phyloP scores from a whole-genome alignment of 92 coral and sea anemone genomes.

The Metridium senile region DNA sequence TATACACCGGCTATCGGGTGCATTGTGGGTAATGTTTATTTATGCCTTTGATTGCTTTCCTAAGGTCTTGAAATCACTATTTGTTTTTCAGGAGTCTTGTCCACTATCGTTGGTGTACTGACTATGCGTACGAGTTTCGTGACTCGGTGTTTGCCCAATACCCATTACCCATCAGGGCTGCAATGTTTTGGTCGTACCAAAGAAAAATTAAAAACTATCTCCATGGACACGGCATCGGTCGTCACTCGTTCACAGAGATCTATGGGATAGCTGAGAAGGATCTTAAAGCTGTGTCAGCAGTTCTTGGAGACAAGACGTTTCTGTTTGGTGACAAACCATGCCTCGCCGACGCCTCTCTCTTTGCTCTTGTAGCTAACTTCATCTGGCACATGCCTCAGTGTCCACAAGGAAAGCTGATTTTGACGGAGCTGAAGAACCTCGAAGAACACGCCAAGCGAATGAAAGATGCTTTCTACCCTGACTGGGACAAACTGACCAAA shows the following conservation, averaged over 20 bases:
- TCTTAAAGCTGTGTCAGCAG: conserved; percentile 53
- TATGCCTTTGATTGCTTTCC: neutral
- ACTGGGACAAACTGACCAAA: conserved; percentile 67
- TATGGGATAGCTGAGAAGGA: conserved; percentile 69
- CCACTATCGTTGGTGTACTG: conserved; percentile 31
- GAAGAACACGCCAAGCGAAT: conserved; percentile 63
- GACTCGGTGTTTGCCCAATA: conserved; percentile 4
- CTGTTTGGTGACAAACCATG: no score
- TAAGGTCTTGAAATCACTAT: neutral
- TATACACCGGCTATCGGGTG: no score
- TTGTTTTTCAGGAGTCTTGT: conserved; percentile 33
- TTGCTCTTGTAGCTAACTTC: conserved; percentile 64
- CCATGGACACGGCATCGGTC: conserved; percentile 73
- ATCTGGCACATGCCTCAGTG: conserved; percentile 52
- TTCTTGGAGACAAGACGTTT: no score
- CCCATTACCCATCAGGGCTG: conserved; percentile 47
- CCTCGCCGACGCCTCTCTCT: no score
- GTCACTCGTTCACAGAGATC: conserved; percentile 69
- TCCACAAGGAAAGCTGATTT: conserved; percentile 66
- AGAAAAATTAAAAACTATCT: conserved; percentile 25
- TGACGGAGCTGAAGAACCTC: conserved; percentile 57
- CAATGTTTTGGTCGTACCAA: conserved; percentile 39
- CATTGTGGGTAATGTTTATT: neutral
- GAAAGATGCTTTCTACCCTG: conserved; percentile 66
- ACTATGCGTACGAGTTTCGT: conserved; percentile 23